These are phyloP conservation scores for Heliothis peltigera DNA, from an alignment of 2,888 invertebrate genomes.

Conservation along the genomic window DNA sequence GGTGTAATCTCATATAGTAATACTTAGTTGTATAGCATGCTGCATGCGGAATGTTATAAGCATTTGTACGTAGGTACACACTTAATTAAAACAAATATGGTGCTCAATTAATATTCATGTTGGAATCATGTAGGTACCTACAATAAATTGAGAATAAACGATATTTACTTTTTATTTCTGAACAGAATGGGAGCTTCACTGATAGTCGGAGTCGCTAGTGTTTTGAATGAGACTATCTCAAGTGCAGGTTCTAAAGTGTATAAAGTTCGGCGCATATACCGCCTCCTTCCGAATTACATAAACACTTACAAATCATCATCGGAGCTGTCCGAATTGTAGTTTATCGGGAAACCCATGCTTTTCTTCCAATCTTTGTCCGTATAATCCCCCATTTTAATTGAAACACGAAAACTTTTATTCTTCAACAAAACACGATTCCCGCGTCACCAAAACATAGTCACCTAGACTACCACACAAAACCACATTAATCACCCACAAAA, in stretches of 20 bases:
- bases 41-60: neutral
- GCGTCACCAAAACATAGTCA: slow-evolving; percentile 51
- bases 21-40: neutral
- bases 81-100: slow-evolving; percentile 1
- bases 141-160: neutral
- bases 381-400: slow-evolving; percentile 76
- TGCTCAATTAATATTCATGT: slow-evolving; percentile 14
- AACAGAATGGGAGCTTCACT: slow-evolving; percentile 4
- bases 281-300: slow-evolving; percentile 35
- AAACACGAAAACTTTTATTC: slow-evolving; percentile 57
- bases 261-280: slow-evolving; percentile 25
- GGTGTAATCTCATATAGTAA: neutral
- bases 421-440: slow-evolving; percentile 39
- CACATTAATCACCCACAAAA: slow-evolving; percentile 61
- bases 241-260: neutral
- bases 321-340: slow-evolving; percentile 85
- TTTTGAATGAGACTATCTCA: no score
- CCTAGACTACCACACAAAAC: slow-evolving; percentile 32
- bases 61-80: slow-evolving; percentile 1
- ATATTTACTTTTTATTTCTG: neutral
- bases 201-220: no score
- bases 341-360: slow-evolving; percentile 85
- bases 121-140: neutral
- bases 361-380: slow-evolving; percentile 87
- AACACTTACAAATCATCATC: slow-evolving; percentile 87